Evolutionary conservation across 1,140 invertebrate species (phyloP), one percentile per base, ranked within the genome.

Genomic region (Helicoverpa zea): DNA sequence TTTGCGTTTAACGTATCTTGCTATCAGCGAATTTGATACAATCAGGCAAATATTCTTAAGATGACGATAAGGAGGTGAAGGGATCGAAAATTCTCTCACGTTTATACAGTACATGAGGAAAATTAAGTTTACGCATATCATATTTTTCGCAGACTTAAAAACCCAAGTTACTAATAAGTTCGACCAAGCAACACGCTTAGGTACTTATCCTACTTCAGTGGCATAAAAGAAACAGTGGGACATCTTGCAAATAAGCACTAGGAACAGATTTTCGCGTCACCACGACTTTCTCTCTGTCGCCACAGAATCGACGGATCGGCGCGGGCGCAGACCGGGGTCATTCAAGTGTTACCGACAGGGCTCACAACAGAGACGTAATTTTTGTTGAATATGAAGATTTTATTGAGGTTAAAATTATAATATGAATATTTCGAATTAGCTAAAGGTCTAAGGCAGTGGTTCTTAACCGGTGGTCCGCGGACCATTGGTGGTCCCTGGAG

Each of bases 261-360:
- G 52, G 13, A 63, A 73, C 52, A 73, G 70, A 18, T 52, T 76
- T 77, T 64, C 18, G 30, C 59, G 73, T 64, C 43, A 59, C 30
- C 43, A 52, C 74, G 59, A 64, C 74, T 77, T 77, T 77, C 74
- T 77, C 74, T 77, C 49, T 14, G 23, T 58, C 64, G 74, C 52
- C 59, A 49, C 43, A 64, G 59, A 43, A 72, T 72, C 23, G 64
- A 68, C 43, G 16, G 29, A 49, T 77, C 61, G 74, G 16, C 52
- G 64, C 35, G 52, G 59, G 16, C 52, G 64, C 35, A 64, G 74
- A n/a, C 59, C 35, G 59, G 13, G 59, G 61, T 77, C 59, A 64
- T 29, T 77, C 58, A 64, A 77, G 74, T 77, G 74, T 77, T 77
- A 77, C 73, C 10, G 11, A 7, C 30, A 77, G 74, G 74, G 47